These are phyloP conservation scores for Macquaria ambigua DNA, from an alignment of 2,113 vertebrate genomes.

Conservation along the genomic window DNA sequence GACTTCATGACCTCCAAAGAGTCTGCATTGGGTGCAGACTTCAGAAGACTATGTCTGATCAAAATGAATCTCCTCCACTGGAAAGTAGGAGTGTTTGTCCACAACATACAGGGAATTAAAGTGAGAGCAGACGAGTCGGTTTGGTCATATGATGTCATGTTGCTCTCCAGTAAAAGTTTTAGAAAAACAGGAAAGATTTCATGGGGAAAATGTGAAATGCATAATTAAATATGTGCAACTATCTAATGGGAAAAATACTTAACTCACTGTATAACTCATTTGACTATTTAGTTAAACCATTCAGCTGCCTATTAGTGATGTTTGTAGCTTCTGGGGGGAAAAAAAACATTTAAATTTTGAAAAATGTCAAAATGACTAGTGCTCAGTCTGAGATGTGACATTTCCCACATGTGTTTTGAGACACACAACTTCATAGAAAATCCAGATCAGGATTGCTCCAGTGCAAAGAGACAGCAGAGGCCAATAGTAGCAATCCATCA, in stretches of 20 bases:
- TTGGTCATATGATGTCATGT: too few species aligned
- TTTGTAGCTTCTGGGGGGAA: not conserved
- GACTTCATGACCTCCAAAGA: too few species aligned
- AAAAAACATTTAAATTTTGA: not conserved
- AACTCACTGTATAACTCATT: not conserved
- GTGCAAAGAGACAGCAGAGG: conserved; percentile 37
- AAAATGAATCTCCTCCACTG: too few species aligned
- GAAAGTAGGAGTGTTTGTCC: too few species aligned
- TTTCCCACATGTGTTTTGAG: conserved; percentile 5
- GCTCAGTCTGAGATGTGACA: conserved; percentile 19
- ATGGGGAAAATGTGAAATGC: too few species aligned
- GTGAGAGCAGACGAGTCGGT: too few species aligned
- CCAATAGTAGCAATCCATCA: conserved; percentile 62
- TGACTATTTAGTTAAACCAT: not conserved
- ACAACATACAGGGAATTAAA: too few species aligned
- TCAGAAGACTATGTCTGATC: too few species aligned
- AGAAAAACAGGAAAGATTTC: not conserved
- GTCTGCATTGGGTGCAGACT: too few species aligned
- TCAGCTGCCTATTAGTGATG: not conserved
- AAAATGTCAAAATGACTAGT: not conserved
- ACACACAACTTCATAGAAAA: not conserved
- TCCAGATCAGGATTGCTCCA: not conserved
- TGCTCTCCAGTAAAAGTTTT: too few species aligned
- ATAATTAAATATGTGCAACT: not conserved
- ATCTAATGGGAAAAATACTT: not conserved